Evolutionary conservation across 2,888 invertebrate genomes (phyloP).

Genomic region (Trissonchulus latispiculum): DNA sequence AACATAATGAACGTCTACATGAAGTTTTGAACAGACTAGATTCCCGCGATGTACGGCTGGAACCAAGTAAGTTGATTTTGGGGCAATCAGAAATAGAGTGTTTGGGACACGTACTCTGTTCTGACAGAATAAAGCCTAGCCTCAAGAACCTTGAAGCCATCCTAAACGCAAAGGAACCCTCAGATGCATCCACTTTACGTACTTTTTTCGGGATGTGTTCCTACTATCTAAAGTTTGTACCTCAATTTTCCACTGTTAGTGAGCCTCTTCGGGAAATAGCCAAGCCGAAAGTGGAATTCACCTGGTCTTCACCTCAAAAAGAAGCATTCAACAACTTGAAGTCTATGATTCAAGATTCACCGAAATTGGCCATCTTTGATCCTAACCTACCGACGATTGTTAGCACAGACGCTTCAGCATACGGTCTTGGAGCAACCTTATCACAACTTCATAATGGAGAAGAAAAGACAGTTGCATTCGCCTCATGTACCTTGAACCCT

Average conservation of each 20-base stretch:
- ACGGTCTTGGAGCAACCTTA: background rate
- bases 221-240: background rate
- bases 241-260: background rate
- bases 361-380: background rate
- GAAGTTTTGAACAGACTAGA: background rate
- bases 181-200: background rate
- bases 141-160: background rate
- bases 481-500: background rate
- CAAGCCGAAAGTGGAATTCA: background rate
- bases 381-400: background rate
- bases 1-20: constrained; percentile 19
- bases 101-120: background rate
- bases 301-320: background rate
- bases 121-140: background rate
- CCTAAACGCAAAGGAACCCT: background rate
- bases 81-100: background rate
- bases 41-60: background rate
- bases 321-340: background rate
- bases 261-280: background rate
- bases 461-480: background rate
- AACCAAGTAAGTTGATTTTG: background rate
- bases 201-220: background rate
- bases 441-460: background rate
- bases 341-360: background rate
- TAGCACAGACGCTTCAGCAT: background rate